Conservation (phyloP, 2,113 vertebrate genomes). For the Trichomycterus rosablanca region DNA sequence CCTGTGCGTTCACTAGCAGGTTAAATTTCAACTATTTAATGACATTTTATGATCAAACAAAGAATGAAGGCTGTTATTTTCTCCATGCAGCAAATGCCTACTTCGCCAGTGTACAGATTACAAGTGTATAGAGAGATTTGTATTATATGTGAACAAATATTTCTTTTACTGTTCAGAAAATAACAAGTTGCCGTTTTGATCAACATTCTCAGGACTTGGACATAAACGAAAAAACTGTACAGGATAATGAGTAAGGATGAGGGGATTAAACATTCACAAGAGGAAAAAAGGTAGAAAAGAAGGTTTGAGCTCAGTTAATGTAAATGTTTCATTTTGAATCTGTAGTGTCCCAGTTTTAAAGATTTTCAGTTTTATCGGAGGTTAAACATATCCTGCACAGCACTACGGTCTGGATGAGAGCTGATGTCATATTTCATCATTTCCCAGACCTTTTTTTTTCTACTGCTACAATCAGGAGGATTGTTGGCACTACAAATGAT, state of each 20-base stretch:
- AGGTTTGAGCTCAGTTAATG: too few species aligned
- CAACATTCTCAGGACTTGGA: conserved; percentile 97
- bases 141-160: conserved; percentile 80
- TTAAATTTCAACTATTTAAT: conserved; percentile 28
- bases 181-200: conserved; percentile 70
- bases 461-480: neutral
- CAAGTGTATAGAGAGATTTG: conserved; percentile 64
- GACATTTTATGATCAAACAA: conserved; percentile 11
- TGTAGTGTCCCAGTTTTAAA: neutral
- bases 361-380: neutral
- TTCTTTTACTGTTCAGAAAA: conserved; percentile 85
- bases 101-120: conserved; percentile 70
- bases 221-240: conserved; percentile 75
- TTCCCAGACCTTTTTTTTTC: neutral
- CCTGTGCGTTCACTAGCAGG: conserved; percentile 44
- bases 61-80: conserved; percentile 38
- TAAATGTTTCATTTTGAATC: neutral
- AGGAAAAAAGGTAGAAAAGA: neutral
- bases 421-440: neutral
- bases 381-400: too few species aligned
- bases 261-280: too few species aligned
- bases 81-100: conserved; percentile 53
- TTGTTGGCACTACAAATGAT: too few species aligned
- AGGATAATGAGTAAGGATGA: neutral
- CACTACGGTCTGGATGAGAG: too few species aligned